phyloP scores from a whole-genome alignment of 2,888 invertebrate species.

The Dasypogon diadema region DNA sequence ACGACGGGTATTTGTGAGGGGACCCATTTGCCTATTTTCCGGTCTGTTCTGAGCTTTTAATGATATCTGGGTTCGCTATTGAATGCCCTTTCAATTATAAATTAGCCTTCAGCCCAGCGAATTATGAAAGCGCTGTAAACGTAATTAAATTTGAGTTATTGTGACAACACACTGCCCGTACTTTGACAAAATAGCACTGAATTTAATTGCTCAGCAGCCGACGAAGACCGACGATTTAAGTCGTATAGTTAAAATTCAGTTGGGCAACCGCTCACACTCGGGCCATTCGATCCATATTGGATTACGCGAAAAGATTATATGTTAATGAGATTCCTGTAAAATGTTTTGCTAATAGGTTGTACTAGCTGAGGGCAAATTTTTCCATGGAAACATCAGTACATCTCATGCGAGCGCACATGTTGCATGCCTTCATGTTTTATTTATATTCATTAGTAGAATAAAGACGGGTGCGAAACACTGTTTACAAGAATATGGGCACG shows the following conservation, averaged over 20 bases:
- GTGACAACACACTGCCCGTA: not conserved
- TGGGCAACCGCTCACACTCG: no score
- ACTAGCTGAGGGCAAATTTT: not conserved
- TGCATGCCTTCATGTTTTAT: not conserved
- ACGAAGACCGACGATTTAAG: not conserved
- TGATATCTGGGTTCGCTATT: not conserved
- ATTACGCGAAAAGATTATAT: not conserved
- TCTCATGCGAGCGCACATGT: not conserved
- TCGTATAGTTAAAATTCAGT: not conserved
- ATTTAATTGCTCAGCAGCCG: not conserved
- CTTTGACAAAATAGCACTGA: not conserved
- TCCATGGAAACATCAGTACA: not conserved
- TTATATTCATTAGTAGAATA: not conserved
- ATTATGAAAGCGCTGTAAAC: not conserved
- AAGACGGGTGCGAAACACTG: no score
- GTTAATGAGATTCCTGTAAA: not conserved
- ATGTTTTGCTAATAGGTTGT: not conserved
- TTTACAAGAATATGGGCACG: no score
- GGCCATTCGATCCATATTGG: not conserved
- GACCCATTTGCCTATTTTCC: not conserved
- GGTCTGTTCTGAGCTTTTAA: no score
- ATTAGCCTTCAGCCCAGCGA: not conserved
- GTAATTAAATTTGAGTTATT: not conserved
- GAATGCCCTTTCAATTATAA: not conserved
- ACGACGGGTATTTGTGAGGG: not conserved